These are phyloP conservation scores for Leptinotarsa undecemlineata DNA, from an alignment of 1,140 invertebrate species.

Conservation along the genomic window DNA sequence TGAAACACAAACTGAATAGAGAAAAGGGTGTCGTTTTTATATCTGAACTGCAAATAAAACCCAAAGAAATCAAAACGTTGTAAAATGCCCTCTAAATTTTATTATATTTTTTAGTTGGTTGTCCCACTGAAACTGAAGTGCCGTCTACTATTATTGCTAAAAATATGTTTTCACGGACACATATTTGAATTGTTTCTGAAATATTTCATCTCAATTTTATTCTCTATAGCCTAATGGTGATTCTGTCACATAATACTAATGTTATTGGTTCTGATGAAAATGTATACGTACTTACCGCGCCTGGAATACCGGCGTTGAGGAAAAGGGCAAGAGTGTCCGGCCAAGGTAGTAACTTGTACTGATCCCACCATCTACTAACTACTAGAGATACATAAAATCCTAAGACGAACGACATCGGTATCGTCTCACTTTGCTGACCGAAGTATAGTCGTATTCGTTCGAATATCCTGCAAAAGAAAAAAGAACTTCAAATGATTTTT, in stretches of 20 bases:
- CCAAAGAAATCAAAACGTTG: too few relatives aligned
- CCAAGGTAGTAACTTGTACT: constrained; percentile 87
- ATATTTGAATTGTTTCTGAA: accelerated
- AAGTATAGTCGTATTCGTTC: constrained; percentile 80
- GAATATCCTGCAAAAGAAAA: constrained; percentile 69
- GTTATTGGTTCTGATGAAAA: constrained; percentile 20
- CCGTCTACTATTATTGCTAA: too few relatives aligned
- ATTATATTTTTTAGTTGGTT: too few relatives aligned
- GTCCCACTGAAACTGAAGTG: too few relatives aligned
- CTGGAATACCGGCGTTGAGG: constrained; percentile 86
- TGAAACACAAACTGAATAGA: too few relatives aligned
- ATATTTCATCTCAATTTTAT: too few relatives aligned
- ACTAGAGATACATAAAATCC: constrained; percentile 92
- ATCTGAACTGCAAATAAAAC: too few relatives aligned
- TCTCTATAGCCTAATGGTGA: too few relatives aligned
- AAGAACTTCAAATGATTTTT: too few relatives aligned
- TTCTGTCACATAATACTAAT: too few relatives aligned
- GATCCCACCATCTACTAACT: constrained; percentile 91
- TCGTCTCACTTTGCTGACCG: constrained; percentile 78
- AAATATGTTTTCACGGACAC: not conserved
- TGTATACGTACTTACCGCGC: constrained; percentile 73
- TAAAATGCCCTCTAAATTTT: too few relatives aligned
- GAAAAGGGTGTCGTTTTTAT: too few relatives aligned
- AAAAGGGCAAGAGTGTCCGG: constrained; percentile 87
- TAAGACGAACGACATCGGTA: constrained; percentile 91